Conservation (phyloP, 2,888 invertebrate species). For the Eupeodes latifasciatus region DNA sequence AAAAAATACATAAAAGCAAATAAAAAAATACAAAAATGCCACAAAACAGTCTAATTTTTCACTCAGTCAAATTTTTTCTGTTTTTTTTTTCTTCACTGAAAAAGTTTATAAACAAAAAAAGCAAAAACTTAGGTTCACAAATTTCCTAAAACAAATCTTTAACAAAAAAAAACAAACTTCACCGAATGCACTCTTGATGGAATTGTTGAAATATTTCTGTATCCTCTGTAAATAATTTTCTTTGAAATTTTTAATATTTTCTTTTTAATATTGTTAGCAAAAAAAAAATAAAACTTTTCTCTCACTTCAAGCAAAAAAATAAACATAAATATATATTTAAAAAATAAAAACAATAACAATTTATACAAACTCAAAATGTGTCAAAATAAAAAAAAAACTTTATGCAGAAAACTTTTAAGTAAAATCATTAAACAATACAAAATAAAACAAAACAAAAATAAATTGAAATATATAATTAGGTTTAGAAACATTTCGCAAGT, state of each 20-base stretch:
- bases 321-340: slow-evolving; percentile 38
- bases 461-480: slow-evolving; percentile 61
- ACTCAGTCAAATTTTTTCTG: slow-evolving; percentile 26
- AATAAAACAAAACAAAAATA: neutral
- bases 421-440: slow-evolving; percentile 47
- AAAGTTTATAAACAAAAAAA: slow-evolving; percentile 41
- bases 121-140: slow-evolving; percentile 49
- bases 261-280: slow-evolving; percentile 7
- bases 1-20: slow-evolving; percentile 54
- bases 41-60: slow-evolving; percentile 49
- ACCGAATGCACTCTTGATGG: slow-evolving; percentile 75
- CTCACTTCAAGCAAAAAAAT: slow-evolving; percentile 51
- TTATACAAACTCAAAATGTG: slow-evolving; percentile 75
- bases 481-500: slow-evolving; percentile 56
- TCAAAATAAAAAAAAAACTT: slow-evolving; percentile 68
- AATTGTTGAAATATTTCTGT: slow-evolving; percentile 69
- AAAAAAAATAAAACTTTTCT: slow-evolving; percentile 42
- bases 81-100: slow-evolving; percentile 38
- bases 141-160: slow-evolving; percentile 61
- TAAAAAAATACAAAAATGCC: slow-evolving; percentile 48
- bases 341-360: slow-evolving; percentile 50
- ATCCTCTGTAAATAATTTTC: slow-evolving; percentile 60
- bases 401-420: slow-evolving; percentile 75
- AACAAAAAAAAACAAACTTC: slow-evolving; percentile 62
- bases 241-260: slow-evolving; percentile 52